Evolutionary conservation across 2,797 vertebrate species (phyloP), one percentile per base, ranked within the genome.

Genomic region (Eremophila alpestris): DNA sequence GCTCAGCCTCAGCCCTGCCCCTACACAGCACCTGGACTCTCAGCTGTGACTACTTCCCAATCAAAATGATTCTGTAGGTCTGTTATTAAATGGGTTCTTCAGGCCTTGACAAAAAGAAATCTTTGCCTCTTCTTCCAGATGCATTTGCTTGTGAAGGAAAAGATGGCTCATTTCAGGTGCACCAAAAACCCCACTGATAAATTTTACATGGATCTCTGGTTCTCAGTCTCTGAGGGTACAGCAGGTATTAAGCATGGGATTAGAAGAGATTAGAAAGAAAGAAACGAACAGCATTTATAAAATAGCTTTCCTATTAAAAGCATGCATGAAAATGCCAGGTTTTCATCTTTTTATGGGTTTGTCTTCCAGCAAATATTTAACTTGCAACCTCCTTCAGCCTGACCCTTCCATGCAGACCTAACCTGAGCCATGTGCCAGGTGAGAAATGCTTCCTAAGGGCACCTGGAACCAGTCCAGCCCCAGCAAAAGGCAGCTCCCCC

Each of bases 341-440:
- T 82, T 20, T 0, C 6, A 0, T 30, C 16, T 34, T 63, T 30
- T 34, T 30, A 10, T 10, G 46, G 32, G 19, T 10, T 64, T 10
- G 17, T 9, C 34, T 49, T 11, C 56, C n/a, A 40, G 29, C 14
- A 67, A 0, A 0, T 7, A 17, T 54, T 82, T 32, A 4, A 34
- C 15, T 84, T 29, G 13, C 15, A 71, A 11, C 10, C 13, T 27
- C 13, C 34, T 41, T 10, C 58, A 87, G 34, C 18, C 2, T 5
- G 6, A 9, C 4, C 13, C 16, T 26, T 5, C 16, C 38, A 7
- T 2, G 12, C 40, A 68, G 19, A 52, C n/a, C 29, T 2, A 4
- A 29, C 15, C 8, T 0, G 27, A 41, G 75, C 15, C 16, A 3
- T 0, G 5, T 5, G 26, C 14, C 36, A 27, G 73, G 36, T 3